Conservation (phyloP, 2,797 vertebrate genomes). For the Salmo trutta region DNA sequence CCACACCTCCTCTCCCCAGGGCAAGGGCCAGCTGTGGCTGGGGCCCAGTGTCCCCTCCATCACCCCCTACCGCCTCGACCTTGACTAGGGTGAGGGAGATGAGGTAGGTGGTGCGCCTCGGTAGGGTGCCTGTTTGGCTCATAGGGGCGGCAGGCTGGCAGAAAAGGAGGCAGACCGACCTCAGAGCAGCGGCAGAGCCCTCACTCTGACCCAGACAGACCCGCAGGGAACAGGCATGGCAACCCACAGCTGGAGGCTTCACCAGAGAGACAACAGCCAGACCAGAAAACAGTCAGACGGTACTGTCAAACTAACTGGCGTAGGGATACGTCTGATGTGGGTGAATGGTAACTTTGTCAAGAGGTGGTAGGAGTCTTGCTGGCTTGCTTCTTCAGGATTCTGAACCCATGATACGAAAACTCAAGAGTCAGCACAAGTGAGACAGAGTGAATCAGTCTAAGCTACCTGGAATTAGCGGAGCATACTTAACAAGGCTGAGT, state of each 20-base stretch:
- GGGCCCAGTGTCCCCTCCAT: constrained; percentile 59
- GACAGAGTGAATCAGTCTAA: constrained; percentile 4
- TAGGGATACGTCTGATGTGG: neutral
- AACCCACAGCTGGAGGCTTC: constrained; percentile 34
- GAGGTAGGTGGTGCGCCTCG: constrained; percentile 94
- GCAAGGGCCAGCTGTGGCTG: constrained; percentile 47
- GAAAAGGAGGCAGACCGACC: constrained; percentile 26
- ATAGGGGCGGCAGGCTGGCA: constrained; percentile 74
- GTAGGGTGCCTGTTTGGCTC: constrained; percentile 86
- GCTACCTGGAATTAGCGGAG: constrained; percentile 43
- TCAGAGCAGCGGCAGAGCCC: constrained; percentile 60
- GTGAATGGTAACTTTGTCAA: constrained; percentile 25
- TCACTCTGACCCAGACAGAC: constrained; percentile 66
- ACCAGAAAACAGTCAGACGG: constrained; percentile 22
- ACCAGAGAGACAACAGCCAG: constrained; percentile 36
- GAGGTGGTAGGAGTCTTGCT: constrained; percentile 1
- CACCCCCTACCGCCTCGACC: constrained; percentile 86
- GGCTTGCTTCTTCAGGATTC: constrained; percentile 11
- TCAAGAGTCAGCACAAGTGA: neutral
- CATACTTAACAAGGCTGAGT: constrained; percentile 50
- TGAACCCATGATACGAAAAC: constrained; percentile 20
- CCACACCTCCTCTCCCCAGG: constrained; percentile 59
- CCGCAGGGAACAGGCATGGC: constrained; percentile 59
- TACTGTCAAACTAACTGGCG: constrained; percentile 24
- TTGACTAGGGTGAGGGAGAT: constrained; percentile 96